Evolutionary conservation across 2,888 invertebrate species (phyloP), one percentile per base, ranked within the genome.

Genomic region (Drosophila siamana): DNA sequence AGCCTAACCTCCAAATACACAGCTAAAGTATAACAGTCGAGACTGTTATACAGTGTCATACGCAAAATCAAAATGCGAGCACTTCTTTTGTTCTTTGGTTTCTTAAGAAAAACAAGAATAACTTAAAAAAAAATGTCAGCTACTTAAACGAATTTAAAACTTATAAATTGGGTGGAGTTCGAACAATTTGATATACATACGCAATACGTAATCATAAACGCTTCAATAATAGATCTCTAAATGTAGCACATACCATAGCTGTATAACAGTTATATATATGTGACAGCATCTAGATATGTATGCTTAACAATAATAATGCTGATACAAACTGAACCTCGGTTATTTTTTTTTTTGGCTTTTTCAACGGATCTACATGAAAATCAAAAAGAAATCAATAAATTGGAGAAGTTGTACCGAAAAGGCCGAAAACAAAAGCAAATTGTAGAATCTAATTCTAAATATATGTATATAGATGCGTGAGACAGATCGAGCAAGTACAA

Each of bases 81-180:
- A 28, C 26, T 40, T 38, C 38, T 36, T 4, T 44, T 36, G 24
- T 69, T 36, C 38, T 3, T 47, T 28, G 54, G 41, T 28, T 22
- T 40, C 28, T 43, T 54, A 36, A 52, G 43, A 44, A 50, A 57
- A 24, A 26, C 26, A 2, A 24, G 70, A 60, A 73, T 44, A 80
- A 81, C 69, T 78, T 74, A 83, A 78, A 54, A 75, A 75, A 30
- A 68, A 44, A 68, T 46, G 28, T 66, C 48, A 69, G 33, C 67
- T 88, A 88, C 87, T 81, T 78, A 86, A 86, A 77, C 41, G 69
- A 83, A 68, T 41, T 41, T 33, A 54, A 77, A 89, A 89, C 89
- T 89, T 86, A 90, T 90, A 90, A 91, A 90, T 86, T 90, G 89
- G 89, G 91, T 90, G 89, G 90, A 90, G 90, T 78, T 75, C 33